Evolutionary conservation across 2,113 vertebrate species (phyloP).

Genomic region (Serinus canaria): DNA sequence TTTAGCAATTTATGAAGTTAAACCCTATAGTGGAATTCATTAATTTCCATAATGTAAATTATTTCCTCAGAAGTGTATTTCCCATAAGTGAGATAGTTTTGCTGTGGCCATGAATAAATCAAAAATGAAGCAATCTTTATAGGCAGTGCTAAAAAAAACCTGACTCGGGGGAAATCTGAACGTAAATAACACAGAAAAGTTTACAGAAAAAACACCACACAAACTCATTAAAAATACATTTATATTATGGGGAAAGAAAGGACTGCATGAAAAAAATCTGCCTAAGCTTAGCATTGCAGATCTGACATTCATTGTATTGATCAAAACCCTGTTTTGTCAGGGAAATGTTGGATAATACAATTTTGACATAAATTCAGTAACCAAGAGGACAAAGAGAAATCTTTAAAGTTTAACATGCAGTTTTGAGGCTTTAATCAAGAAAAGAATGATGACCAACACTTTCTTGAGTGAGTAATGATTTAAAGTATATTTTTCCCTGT

Average conservation of each 20-base stretch:
- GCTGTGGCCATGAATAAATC: constrained; percentile 57
- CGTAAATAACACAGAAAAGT: constrained; percentile 34
- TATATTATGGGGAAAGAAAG: neutral
- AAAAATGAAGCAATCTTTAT: constrained; percentile 51
- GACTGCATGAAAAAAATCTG: neutral
- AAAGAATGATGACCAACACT: neutral
- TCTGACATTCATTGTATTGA: constrained; percentile 47
- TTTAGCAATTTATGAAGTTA: constrained; percentile 35
- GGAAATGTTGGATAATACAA: constrained; percentile 44
- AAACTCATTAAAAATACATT: constrained; percentile 40
- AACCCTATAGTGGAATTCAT: constrained; percentile 27
- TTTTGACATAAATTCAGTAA: constrained; percentile 24
- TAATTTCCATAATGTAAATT: constrained; percentile 50
- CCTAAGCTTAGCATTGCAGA: constrained; percentile 27
- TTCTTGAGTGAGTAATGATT: neutral
- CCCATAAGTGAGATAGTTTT: constrained; percentile 48
- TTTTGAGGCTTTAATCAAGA: constrained; percentile 10
- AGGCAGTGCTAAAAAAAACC: neutral
- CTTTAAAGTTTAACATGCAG: neutral
- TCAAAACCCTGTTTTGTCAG: constrained; percentile 50
- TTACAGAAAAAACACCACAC: neutral
- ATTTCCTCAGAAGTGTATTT: constrained; percentile 51
- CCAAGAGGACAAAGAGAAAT: neutral
- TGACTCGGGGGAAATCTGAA: constrained; percentile 16
- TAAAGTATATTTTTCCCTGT: neutral